Conservation (phyloP, 1,140 invertebrate species). For the Camponotus vicinus region DNA sequence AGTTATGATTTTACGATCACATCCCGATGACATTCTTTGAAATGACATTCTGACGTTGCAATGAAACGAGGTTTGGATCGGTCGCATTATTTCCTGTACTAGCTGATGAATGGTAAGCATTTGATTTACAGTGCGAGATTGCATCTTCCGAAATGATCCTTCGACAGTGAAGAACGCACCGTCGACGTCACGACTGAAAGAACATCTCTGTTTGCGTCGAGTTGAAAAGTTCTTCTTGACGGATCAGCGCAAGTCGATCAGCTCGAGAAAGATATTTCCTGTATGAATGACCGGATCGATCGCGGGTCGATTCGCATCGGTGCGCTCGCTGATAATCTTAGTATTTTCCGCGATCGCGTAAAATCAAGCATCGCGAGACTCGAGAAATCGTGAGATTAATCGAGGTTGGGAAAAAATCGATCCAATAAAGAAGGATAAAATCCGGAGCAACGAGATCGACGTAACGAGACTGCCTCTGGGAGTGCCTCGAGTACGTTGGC, state of each 20-base stretch:
- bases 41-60: background rate
- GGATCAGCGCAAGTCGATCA: constrained; percentile 12
- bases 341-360: constrained; percentile 41
- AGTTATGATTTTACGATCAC: background rate
- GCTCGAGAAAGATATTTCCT: constrained; percentile 36
- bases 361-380: constrained; percentile 36
- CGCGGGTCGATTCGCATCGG: constrained; percentile 46
- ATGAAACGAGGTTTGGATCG: no score
- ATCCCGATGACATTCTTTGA: background rate
- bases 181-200: background rate
- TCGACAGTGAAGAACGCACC: background rate
- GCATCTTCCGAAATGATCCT: background rate
- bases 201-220: background rate
- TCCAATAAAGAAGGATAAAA: background rate
- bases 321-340: constrained; percentile 51
- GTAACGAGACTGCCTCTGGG: constrained; percentile 38
- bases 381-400: constrained; percentile 33
- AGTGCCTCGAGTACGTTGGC: constrained; percentile 30
- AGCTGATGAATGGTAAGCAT: background rate
- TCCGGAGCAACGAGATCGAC: constrained; percentile 22
- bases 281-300: constrained; percentile 33
- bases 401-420: constrained; percentile 9
- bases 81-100: background rate
- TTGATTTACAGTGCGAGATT: background rate
- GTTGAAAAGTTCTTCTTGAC: background rate